These are phyloP conservation scores for Blera fallax DNA, from an alignment of 2,888 invertebrate species.

Conservation along the genomic window DNA sequence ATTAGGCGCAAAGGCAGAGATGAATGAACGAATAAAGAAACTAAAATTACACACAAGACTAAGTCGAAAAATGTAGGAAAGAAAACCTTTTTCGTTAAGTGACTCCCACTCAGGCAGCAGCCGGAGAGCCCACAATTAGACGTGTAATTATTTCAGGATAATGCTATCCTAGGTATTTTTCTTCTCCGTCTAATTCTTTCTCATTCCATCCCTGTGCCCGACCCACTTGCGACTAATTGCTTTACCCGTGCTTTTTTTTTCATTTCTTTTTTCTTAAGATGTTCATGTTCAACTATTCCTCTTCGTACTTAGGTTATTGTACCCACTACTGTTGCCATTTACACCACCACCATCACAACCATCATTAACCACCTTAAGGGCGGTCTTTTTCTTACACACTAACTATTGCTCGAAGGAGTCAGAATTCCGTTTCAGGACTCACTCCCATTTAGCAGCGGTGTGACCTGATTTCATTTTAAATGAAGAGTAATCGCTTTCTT, in stretches of 20 bases:
- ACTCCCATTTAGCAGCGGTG: constrained; percentile 27
- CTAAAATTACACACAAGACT: constrained; percentile 4
- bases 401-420: constrained; percentile 27
- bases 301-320: constrained; percentile 52
- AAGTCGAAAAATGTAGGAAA: constrained; percentile 13
- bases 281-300: constrained; percentile 48
- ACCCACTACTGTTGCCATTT: constrained; percentile 39
- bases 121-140: constrained; percentile 61
- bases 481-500: constrained; percentile 64
- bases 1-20: constrained; percentile 39
- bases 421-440: constrained; percentile 9
- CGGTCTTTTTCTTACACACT: background rate
- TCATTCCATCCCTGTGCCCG: constrained; percentile 9
- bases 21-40: constrained; percentile 63
- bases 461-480: constrained; percentile 70
- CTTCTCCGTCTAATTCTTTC: constrained; percentile 29
- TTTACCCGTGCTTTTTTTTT: constrained; percentile 39
- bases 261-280: constrained; percentile 4
- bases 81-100: constrained; percentile 58
- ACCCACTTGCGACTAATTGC: constrained; percentile 66
- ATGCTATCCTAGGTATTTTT: constrained; percentile 45
- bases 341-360: constrained; percentile 7
- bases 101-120: constrained; percentile 34
- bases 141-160: constrained; percentile 69
- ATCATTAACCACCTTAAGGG: constrained; percentile 57